Evolutionary conservation across 1,140 invertebrate genomes (phyloP).

Genomic region (Muscidifurax raptorellus): DNA sequence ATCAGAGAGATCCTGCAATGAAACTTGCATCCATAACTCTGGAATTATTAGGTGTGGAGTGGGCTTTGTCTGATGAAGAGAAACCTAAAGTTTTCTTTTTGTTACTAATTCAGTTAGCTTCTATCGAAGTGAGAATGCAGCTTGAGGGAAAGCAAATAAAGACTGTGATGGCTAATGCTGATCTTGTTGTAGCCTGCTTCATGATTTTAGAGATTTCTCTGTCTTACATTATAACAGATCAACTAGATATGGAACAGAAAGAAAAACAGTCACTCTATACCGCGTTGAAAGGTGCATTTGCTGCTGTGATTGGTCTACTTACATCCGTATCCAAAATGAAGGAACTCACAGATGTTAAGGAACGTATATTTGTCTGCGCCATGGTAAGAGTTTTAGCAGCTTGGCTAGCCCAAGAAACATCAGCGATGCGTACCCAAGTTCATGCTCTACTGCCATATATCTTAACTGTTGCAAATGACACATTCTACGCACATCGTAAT

Average conservation of each 20-base stretch:
- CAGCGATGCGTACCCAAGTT: constrained; percentile 89
- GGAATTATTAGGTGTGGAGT: constrained; percentile 89
- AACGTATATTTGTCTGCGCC: constrained; percentile 87
- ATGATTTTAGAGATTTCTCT: constrained; percentile 88
- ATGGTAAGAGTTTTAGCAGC: constrained; percentile 89
- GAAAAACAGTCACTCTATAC: constrained; percentile 93
- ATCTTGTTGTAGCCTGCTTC: constrained; percentile 89
- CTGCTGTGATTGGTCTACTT: constrained; percentile 86
- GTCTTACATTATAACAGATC: constrained; percentile 87
- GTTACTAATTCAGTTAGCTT: constrained; percentile 88
- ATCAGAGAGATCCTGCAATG: constrained; percentile 90
- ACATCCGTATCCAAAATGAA: constrained; percentile 85
- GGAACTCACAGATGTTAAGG: constrained; percentile 78
- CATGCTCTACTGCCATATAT: constrained; percentile 87
- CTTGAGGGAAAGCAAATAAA: constrained; percentile 90
- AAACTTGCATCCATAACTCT: constrained; percentile 87
- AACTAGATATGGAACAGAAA: constrained; percentile 89
- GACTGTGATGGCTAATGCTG: constrained; percentile 83
- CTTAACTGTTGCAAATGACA: constrained; percentile 86
- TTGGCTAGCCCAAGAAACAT: constrained; percentile 94
- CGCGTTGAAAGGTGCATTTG: constrained; percentile 92
- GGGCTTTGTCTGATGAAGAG: constrained; percentile 86
- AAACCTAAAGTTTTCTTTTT: constrained; percentile 89
- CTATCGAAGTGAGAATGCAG: constrained; percentile 95
- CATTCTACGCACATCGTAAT: constrained; percentile 83